Conservation (phyloP, 1,140 invertebrate species). For the Drosophila aff. region DNA sequence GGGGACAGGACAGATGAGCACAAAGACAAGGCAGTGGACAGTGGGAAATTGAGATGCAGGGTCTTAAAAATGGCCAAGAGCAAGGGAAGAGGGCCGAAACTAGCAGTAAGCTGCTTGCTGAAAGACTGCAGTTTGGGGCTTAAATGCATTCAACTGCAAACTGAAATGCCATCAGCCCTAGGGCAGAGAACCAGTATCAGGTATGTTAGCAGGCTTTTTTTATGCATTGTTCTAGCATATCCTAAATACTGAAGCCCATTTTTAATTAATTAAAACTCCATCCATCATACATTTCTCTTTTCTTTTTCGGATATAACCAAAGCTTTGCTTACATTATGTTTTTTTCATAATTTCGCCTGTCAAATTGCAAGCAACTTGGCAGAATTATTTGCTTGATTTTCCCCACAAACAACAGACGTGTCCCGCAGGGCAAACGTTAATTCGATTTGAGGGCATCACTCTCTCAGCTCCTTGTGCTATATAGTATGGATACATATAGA, state of each 20-base stretch:
- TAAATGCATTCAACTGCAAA: constrained; percentile 54
- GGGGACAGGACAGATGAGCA: constrained; percentile 48
- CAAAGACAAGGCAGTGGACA: constrained; percentile 53
- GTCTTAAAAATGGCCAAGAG: constrained; percentile 47
- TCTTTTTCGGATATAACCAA: not conserved
- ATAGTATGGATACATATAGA: constrained; percentile 14
- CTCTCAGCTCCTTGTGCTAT: not conserved
- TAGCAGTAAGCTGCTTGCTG: constrained; percentile 49
- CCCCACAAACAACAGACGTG: constrained; percentile 20
- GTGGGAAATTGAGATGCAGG: constrained; percentile 63
- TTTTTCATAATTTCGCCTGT: constrained; percentile 42
- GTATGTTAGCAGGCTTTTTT: constrained; percentile 32
- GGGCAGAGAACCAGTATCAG: constrained; percentile 17
- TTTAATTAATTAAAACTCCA: not conserved
- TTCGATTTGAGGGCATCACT: constrained; percentile 57
- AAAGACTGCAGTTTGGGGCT: constrained; percentile 51
- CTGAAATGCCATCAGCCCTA: constrained; percentile 29
- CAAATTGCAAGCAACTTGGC: constrained; percentile 36
- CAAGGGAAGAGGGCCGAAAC: constrained; percentile 17
- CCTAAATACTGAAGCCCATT: not conserved
- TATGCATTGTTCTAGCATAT: no score
- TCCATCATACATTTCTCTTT: not conserved
- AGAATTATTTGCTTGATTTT: constrained; percentile 35
- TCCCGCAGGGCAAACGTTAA: constrained; percentile 63
- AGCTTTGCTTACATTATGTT: not conserved